phyloP scores from a whole-genome alignment of 2,797 vertebrate genomes.

The Acrocephalus scirpaceus region DNA sequence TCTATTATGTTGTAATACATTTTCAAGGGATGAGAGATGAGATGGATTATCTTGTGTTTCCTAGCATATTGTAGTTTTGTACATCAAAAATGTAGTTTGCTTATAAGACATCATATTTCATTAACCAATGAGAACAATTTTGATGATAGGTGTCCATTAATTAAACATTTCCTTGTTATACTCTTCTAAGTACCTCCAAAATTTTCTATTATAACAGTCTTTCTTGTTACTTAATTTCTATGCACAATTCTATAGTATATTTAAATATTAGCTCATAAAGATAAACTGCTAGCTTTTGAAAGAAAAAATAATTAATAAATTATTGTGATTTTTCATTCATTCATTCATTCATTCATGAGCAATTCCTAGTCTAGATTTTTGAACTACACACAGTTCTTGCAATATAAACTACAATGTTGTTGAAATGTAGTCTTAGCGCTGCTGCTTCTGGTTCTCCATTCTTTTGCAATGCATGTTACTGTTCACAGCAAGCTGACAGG shows the following conservation, averaged over 20 bases:
- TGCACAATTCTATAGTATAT: background rate
- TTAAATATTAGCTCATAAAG: background rate
- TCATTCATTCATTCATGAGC: background rate
- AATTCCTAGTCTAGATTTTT: background rate
- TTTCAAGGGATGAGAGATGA: conserved; percentile 39
- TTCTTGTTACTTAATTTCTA: background rate
- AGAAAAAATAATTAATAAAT: background rate
- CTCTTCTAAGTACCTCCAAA: background rate
- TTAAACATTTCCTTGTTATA: background rate
- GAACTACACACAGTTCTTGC: background rate
- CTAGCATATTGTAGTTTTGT: conserved; percentile 2
- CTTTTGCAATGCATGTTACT: background rate
- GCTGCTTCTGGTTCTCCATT: background rate
- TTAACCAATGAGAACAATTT: conserved; percentile 6
- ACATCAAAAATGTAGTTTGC: conserved; percentile 19
- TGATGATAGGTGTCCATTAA: background rate
- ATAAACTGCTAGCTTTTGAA: background rate
- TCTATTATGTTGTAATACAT: conserved; percentile 31
- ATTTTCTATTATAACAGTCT: background rate
- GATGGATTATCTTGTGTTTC: conserved; percentile 46
- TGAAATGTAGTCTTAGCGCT: background rate
- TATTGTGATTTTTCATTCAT: background rate
- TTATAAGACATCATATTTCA: conserved; percentile 18
- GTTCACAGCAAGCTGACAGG: background rate
- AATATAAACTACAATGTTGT: background rate